Percentiles rank a stretch among this genome's conserved stretches.
These are phyloP conservation scores for Semicossyphus pulcher DNA, from an alignment of 2,113 vertebrate species.

Conservation along the genomic window DNA sequence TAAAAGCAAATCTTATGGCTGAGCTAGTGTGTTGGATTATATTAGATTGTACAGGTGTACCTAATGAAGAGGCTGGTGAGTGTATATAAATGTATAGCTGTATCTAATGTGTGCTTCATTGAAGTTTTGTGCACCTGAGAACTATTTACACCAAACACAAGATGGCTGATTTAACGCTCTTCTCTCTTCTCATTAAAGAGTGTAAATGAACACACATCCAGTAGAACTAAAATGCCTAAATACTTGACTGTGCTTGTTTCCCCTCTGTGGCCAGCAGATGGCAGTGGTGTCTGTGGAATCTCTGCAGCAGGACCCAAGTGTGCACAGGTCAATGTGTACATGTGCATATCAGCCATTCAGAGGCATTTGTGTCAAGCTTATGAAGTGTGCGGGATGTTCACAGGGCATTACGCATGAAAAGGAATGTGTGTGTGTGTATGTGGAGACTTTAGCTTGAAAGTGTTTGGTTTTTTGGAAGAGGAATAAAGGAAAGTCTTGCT, in stretches of 20 bases:
- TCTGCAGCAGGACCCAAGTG: constrained; percentile 16
- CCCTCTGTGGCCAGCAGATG: constrained; percentile 68
- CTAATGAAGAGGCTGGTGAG: too few species aligned
- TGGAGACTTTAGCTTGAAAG: constrained; percentile 40
- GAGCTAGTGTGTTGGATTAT: too few species aligned
- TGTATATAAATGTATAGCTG: too few species aligned
- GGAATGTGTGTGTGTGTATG: constrained; percentile 39
- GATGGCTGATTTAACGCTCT: too few species aligned
- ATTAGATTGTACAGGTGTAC: too few species aligned
- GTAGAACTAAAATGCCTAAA: background rate
- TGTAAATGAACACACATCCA: background rate
- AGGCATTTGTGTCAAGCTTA: constrained; percentile 59
- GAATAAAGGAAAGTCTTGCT: constrained; percentile 68
- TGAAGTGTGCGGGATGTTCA: constrained; percentile 67
- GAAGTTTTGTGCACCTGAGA: too few species aligned
- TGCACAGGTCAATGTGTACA: constrained; percentile 50
- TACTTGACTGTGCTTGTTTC: background rate
- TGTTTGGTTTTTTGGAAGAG: constrained; percentile 30
- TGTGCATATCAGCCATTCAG: constrained; percentile 59
- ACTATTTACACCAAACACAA: too few species aligned
- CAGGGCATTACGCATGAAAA: constrained; percentile 50
- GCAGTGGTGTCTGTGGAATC: constrained; percentile 64
- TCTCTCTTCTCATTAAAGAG: too few species aligned
- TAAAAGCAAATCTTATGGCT: too few species aligned
- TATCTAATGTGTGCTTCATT: too few species aligned